A percentile compares a stretch with the other conserved stretches of the same genome.
Evolutionary conservation across 2,113 vertebrate genomes (phyloP).

Genomic region (Uria aalge): DNA sequence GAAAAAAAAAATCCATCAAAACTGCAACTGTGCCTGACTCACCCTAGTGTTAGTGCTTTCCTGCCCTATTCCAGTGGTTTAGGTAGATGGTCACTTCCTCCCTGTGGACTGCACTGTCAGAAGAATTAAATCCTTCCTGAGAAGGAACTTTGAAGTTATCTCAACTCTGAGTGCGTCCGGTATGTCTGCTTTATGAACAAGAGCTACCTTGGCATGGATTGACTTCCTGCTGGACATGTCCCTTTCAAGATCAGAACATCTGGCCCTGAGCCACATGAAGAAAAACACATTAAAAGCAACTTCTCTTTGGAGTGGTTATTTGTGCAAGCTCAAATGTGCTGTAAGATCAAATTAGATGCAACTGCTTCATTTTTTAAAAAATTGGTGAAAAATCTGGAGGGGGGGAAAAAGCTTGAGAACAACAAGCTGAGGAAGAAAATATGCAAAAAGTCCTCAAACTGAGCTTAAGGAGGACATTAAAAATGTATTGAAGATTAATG

Average conservation of each 20-base stretch:
- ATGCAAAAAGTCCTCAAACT: neutral
- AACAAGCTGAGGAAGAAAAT: neutral
- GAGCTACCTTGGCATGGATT: neutral
- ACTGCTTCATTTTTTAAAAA: neutral
- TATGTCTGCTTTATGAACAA: neutral
- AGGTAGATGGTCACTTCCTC: conserved; percentile 32
- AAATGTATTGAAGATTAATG: neutral
- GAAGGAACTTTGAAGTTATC: conserved; percentile 45
- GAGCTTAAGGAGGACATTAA: neutral
- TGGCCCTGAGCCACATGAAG: neutral
- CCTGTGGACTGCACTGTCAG: neutral
- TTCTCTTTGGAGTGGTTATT: neutral
- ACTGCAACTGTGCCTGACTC: neutral
- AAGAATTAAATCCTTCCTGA: conserved; percentile 22
- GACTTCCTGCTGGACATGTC: neutral
- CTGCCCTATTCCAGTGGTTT: neutral
- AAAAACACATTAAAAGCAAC: neutral
- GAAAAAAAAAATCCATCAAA: neutral
- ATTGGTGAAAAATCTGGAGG: neutral
- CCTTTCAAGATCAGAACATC: conserved; percentile 17
- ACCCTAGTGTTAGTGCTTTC: neutral
- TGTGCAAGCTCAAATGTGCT: neutral
- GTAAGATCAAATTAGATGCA: neutral
- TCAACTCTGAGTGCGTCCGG: neutral
- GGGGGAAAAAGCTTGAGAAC: neutral